Evolutionary conservation across 2,113 vertebrate genomes (phyloP).

Genomic region (Plectropomus leopardus): DNA sequence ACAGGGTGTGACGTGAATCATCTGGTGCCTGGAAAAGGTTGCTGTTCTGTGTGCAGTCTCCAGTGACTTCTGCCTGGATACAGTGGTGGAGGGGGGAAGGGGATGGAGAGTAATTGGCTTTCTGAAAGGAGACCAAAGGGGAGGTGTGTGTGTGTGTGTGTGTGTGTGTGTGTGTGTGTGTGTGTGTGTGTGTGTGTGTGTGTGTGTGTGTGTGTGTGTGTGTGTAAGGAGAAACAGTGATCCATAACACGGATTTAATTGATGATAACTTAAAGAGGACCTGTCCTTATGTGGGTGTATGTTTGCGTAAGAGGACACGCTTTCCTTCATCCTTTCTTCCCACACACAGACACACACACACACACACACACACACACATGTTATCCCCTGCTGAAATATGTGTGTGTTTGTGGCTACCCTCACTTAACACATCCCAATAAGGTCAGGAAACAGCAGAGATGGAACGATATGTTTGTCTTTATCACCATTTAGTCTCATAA

Average conservation of each 20-base stretch:
- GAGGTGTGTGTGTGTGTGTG: constrained; percentile 13
- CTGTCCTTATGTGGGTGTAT: not conserved
- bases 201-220: constrained; percentile 19
- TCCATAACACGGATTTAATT: constrained; percentile 25
- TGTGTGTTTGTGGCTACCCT: constrained; percentile 6
- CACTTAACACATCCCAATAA: constrained; percentile 43
- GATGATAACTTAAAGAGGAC: constrained; percentile 24
- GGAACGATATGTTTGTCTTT: constrained; percentile 35
- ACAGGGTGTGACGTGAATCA: not conserved
- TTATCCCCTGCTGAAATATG: not conserved
- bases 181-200: constrained; percentile 23
- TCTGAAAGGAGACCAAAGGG: constrained; percentile 32
- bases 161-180: constrained; percentile 31
- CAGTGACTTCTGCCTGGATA: constrained; percentile 54
- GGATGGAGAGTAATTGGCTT: constrained; percentile 48
- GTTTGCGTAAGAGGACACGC: constrained; percentile 12
- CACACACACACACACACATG: not conserved
- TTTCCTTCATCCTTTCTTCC: not conserved
- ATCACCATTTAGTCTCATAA: constrained; percentile 11
- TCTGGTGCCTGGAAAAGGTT: constrained; percentile 10
- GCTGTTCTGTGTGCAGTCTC: constrained; percentile 4
- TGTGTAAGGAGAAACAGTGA: not conserved
- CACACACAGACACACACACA: not conserved
- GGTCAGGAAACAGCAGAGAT: constrained; percentile 29
- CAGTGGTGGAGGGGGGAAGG: constrained; percentile 7